phyloP scores from a whole-genome alignment of 1,140 invertebrate genomes.

The Xylocopa sonorina region DNA sequence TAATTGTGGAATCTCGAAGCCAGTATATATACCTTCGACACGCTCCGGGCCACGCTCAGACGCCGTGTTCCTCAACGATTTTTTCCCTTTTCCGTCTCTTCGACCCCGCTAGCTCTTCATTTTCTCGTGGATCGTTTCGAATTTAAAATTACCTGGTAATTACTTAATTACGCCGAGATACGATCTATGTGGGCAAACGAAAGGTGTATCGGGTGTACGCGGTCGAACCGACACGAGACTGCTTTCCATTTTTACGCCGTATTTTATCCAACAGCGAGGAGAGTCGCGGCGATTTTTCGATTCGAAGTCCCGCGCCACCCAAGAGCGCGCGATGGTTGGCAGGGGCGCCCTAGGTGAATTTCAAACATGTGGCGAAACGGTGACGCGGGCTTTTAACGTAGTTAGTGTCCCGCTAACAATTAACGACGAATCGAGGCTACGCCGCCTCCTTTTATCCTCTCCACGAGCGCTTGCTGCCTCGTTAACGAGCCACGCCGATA shows the following conservation, averaged over 20 bases:
- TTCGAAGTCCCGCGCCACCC: background rate
- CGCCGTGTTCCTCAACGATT: background rate
- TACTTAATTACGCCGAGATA: background rate
- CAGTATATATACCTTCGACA: background rate
- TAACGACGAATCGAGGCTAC: constrained; percentile 67
- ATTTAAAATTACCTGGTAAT: background rate
- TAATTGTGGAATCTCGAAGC: constrained; percentile 32
- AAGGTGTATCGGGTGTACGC: too few species aligned
- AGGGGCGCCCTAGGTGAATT: background rate
- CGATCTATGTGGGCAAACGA: too few species aligned
- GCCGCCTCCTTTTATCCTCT: constrained; percentile 52
- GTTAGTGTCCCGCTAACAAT: constrained; percentile 63
- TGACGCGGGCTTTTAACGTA: constrained; percentile 48
- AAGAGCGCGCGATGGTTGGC: background rate
- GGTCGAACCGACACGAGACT: too few species aligned
- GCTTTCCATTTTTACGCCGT: too few species aligned
- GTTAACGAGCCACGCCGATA: constrained; percentile 57
- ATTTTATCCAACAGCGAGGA: too few species aligned
- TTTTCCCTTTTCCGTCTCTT: too few species aligned
- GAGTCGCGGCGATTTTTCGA: background rate
- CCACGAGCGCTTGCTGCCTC: constrained; percentile 42
- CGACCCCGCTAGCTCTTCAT: too few species aligned
- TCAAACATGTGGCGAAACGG: constrained; percentile 46
- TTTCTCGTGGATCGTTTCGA: background rate
- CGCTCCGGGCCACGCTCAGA: background rate